Evolutionary conservation across 2,888 invertebrate species (phyloP).

Genomic region (Acrobeloides nanus): DNA sequence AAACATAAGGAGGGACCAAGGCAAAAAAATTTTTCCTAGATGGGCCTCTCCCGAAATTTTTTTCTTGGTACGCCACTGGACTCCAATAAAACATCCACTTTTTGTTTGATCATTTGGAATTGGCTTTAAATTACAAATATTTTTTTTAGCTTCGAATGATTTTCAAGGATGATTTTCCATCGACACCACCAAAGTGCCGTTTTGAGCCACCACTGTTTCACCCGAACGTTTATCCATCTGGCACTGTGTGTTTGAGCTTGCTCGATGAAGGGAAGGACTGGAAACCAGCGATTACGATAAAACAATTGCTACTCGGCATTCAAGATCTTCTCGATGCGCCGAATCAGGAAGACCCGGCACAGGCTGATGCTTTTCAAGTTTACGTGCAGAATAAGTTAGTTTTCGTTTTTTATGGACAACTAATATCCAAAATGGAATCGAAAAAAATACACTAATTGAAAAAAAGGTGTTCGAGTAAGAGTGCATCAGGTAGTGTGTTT

Average conservation of each 20-base stretch:
- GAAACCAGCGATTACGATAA: constrained; percentile 90
- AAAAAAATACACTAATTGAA: no score
- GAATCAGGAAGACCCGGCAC: constrained; percentile 84
- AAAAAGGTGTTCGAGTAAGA: no score
- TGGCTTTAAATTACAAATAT: background rate
- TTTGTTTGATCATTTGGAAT: background rate
- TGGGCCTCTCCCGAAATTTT: no score
- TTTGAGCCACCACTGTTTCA: constrained; percentile 97
- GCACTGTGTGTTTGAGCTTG: constrained; percentile 74
- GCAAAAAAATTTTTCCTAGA: no score
- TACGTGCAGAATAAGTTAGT: constrained; percentile 65
- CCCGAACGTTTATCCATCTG: constrained; percentile 89
- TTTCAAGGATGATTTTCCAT: constrained; percentile 97
- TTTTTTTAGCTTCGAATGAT: constrained; percentile 72
- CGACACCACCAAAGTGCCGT: constrained; percentile 95
- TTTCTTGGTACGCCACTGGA: no score
- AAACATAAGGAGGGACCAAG: no score
- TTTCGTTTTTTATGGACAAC: constrained; percentile 8
- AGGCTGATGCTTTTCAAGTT: constrained; percentile 97
- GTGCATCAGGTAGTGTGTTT: no score
- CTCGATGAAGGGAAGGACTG: constrained; percentile 89
- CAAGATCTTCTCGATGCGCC: constrained; percentile 86
- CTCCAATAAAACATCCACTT: no score
- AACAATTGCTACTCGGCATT: constrained; percentile 91
- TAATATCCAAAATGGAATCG: no score